Percentiles rank a stretch among this genome's conserved stretches.
These are phyloP conservation scores for Nesogale talazaci DNA, from an alignment of 2,113 vertebrate genomes.

Conservation along the genomic window DNA sequence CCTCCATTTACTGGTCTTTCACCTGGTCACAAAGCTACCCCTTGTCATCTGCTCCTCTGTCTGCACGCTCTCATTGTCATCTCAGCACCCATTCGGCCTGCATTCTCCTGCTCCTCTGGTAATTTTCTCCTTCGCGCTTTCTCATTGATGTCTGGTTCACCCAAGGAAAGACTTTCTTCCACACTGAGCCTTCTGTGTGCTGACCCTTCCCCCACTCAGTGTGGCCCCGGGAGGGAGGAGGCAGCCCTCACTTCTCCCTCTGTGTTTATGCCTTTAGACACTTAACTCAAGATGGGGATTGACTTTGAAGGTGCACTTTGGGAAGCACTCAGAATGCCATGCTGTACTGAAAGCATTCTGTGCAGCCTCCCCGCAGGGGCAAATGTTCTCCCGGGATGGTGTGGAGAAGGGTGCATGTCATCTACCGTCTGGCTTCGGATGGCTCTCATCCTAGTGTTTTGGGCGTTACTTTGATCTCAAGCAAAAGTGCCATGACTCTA, in stretches of 20 bases:
- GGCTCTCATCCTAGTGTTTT: too few relatives aligned
- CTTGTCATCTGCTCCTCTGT: too few relatives aligned
- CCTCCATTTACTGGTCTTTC: neutral
- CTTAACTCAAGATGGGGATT: too few relatives aligned
- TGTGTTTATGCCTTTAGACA: too few relatives aligned
- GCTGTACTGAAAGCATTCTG: neutral
- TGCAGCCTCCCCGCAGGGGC: neutral
- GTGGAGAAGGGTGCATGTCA: neutral
- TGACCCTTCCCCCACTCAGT: neutral
- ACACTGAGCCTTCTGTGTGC: rapidly evolving
- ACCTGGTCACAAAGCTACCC: too few relatives aligned
- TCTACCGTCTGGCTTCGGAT: rapidly evolving
- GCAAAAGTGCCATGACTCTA: neutral
- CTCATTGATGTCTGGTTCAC: neutral
- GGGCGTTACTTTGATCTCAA: neutral
- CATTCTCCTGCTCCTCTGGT: neutral
- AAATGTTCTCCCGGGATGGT: too few relatives aligned
- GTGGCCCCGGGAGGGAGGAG: neutral
- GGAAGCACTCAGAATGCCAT: neutral
- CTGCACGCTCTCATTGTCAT: neutral
- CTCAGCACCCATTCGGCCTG: too few relatives aligned
- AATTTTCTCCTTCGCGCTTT: neutral
- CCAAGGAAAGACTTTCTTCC: too few relatives aligned
- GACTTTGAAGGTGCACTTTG: neutral
- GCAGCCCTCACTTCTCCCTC: neutral